These are phyloP conservation scores for Bombus haemorrhoidalis DNA, from an alignment of 1,140 invertebrate genomes.

Conservation along the genomic window DNA sequence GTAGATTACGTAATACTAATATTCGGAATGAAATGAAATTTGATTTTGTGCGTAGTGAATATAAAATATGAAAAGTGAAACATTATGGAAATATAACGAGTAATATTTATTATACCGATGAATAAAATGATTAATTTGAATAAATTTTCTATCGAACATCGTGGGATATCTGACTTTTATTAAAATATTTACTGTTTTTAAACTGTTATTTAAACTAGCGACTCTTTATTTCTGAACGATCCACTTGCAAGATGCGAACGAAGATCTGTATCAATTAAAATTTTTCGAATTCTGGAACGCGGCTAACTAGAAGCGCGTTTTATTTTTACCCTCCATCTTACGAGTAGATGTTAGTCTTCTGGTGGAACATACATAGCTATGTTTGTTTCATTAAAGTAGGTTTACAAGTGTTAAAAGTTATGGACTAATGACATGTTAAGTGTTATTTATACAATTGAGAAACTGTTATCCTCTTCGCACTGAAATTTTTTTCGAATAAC, in stretches of 20 bases:
- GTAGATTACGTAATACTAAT: not conserved
- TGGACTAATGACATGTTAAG: no score
- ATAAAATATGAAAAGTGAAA: no score
- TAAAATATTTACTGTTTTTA: not conserved
- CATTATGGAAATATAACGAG: no score
- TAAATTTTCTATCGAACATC: not conserved
- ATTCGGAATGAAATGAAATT: not conserved
- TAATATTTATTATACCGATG: no score
- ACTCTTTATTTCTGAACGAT: not conserved
- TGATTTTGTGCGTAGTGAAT: no score
- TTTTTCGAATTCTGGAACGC: slow-evolving; percentile 14
- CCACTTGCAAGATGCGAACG: not conserved
- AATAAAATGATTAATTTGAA: not conserved
- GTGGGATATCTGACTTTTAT: not conserved
- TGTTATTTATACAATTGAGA: no score
- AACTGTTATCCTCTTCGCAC: no score
- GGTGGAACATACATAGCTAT: not conserved
- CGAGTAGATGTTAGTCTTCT: not conserved
- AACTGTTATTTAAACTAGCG: no score
- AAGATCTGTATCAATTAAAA: slow-evolving; percentile 10
- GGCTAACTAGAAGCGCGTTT: slow-evolving; percentile 17
- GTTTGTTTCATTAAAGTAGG: not conserved
- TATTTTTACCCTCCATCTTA: slow-evolving; percentile 36
- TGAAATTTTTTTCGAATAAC: not conserved
- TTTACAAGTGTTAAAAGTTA: not conserved